phyloP scores from a whole-genome alignment of 2,113 vertebrate genomes.

The Taurulus bubalis region DNA sequence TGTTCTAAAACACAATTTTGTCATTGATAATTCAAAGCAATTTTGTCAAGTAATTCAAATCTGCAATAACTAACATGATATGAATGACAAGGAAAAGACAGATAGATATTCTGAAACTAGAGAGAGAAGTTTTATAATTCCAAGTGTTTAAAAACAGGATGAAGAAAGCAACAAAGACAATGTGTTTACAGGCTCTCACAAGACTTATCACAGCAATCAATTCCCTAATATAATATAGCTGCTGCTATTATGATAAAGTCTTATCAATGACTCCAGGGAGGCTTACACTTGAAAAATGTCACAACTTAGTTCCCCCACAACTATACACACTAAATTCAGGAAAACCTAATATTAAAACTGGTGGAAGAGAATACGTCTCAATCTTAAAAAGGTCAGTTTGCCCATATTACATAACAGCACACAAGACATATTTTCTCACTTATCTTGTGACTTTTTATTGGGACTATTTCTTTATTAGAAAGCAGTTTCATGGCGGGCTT shows the following conservation, averaged over 20 bases:
- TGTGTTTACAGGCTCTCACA: background rate
- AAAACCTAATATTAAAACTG: background rate
- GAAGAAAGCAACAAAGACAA: no score
- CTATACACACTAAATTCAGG: slow-evolving; percentile 1
- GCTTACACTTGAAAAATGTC: background rate
- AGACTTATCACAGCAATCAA: background rate
- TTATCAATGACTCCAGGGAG: background rate
- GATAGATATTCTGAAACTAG: background rate
- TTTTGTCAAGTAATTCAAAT: background rate
- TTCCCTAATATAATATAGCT: slow-evolving; percentile 5
- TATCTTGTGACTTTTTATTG: background rate
- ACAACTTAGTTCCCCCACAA: background rate
- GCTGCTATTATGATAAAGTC: background rate
- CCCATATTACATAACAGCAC: background rate
- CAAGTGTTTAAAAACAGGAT: no score
- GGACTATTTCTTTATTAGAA: slow-evolving; percentile 14
- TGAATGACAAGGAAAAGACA: background rate
- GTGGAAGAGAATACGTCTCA: background rate
- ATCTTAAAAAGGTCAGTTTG: slow-evolving; percentile 4
- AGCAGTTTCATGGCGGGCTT: background rate
- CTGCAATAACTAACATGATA: background rate
- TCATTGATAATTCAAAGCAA: background rate
- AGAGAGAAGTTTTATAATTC: no score
- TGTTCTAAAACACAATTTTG: background rate
- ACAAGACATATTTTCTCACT: background rate